Conservation (phyloP, 2,888 invertebrate species). For the Metallyticus violacea region DNA sequence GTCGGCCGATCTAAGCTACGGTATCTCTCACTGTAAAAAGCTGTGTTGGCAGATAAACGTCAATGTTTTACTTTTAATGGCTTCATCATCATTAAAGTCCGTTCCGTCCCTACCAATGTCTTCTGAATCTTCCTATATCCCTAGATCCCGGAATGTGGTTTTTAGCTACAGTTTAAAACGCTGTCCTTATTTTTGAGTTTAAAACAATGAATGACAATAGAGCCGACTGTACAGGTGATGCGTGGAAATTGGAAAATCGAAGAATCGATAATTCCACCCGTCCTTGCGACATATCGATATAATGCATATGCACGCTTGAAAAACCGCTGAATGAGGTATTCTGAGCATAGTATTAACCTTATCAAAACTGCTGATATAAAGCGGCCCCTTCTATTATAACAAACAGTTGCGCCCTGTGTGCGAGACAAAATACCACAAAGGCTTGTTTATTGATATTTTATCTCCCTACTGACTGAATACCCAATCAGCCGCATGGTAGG, state of each 20-base stretch:
- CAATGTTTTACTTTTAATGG: too few relatives aligned
- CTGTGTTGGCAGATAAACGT: too few relatives aligned
- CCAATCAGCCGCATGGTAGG: background rate
- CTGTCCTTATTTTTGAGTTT: too few relatives aligned
- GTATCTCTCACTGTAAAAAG: too few relatives aligned
- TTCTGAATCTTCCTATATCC: too few relatives aligned
- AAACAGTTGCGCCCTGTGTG: background rate
- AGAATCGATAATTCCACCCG: background rate
- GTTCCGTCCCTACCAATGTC: too few relatives aligned
- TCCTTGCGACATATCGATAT: background rate
- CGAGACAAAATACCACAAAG: background rate
- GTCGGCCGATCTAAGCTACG: too few relatives aligned
- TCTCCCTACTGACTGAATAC: background rate
- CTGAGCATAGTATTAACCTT: background rate
- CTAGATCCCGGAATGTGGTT: too few relatives aligned
- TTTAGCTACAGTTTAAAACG: too few relatives aligned
- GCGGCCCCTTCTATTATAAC: background rate
- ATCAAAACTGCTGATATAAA: background rate
- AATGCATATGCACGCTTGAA: background rate
- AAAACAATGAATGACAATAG: background rate
- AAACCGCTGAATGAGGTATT: background rate
- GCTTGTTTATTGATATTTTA: background rate
- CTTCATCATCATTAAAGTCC: too few relatives aligned
- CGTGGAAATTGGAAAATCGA: background rate
- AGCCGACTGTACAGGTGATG: background rate